Percentiles rank a stretch among this genome's conserved stretches.
These are phyloP conservation scores for Lepidostoma basale DNA, from an alignment of 1,140 invertebrate species.

Conservation along the genomic window DNA sequence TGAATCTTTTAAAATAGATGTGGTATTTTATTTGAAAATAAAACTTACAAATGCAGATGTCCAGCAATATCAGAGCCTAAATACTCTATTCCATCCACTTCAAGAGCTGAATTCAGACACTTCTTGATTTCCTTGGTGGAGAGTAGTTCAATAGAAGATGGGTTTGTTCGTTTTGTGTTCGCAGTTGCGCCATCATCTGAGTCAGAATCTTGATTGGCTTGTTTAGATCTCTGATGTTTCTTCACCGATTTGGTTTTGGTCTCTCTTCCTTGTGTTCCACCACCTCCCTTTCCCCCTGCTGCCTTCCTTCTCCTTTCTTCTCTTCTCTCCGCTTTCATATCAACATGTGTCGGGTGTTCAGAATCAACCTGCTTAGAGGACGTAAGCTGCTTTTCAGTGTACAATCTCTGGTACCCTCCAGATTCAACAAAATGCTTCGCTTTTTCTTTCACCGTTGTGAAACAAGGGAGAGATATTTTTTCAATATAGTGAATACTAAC, in stretches of 20 bases:
- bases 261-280: constrained; percentile 91
- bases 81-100: constrained; percentile 70
- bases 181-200: constrained; percentile 63
- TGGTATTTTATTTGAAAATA: background rate
- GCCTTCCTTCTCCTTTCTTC: constrained; percentile 91
- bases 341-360: constrained; percentile 54
- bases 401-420: constrained; percentile 69
- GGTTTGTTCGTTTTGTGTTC: constrained; percentile 52
- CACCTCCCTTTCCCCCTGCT: constrained; percentile 81
- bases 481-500: constrained; percentile 72
- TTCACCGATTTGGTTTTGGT: constrained; percentile 95
- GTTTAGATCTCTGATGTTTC: constrained; percentile 66
- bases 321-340: constrained; percentile 75
- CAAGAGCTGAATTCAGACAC: constrained; percentile 67
- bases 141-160: constrained; percentile 67
- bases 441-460: constrained; percentile 71
- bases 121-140: constrained; percentile 71
- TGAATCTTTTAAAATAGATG: too few species aligned
- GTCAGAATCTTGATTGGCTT: constrained; percentile 63
- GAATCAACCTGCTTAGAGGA: constrained; percentile 56
- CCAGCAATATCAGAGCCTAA: constrained; percentile 65
- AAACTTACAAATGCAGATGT: constrained; percentile 65
- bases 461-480: constrained; percentile 71
- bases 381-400: constrained; percentile 65
- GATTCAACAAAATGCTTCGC: constrained; percentile 74